phyloP scores from a whole-genome alignment of 2,797 vertebrate species.

The Eurystomus glaucurus region DNA sequence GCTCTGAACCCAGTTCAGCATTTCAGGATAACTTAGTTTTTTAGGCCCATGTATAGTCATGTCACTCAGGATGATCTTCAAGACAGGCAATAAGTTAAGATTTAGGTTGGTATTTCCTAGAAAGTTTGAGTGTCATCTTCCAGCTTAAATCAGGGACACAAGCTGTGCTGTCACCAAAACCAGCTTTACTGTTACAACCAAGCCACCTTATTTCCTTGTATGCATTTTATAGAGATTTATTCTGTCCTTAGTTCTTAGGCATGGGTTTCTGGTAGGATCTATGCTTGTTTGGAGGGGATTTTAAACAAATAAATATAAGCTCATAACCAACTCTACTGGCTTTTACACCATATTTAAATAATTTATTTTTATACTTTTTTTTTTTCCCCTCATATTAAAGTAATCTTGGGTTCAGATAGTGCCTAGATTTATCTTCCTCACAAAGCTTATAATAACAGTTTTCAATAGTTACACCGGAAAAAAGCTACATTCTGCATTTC shows the following conservation, averaged over 20 bases:
- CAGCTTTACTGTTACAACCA: background rate
- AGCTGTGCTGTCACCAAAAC: background rate
- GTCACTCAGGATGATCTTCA: background rate
- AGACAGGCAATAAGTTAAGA: background rate
- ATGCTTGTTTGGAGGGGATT: background rate
- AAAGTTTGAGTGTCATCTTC: background rate
- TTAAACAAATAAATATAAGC: background rate
- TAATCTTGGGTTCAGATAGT: background rate
- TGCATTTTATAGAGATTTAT: background rate
- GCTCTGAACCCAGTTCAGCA: background rate
- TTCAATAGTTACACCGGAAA: background rate
- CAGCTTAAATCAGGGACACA: background rate
- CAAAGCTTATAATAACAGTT: background rate
- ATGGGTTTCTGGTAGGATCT: background rate
- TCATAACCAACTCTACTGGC: background rate
- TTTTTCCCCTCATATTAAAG: background rate
- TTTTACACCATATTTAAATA: background rate
- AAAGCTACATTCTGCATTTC: slow-evolving; percentile 18
- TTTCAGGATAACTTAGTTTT: background rate
- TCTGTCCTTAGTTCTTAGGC: background rate
- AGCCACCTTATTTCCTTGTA: background rate
- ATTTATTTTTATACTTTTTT: background rate
- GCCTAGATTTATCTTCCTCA: background rate
- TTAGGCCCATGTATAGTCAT: background rate
- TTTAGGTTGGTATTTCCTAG: background rate